phyloP scores from a whole-genome alignment of 2,888 invertebrate genomes.

The Ennomos quercinarius region DNA sequence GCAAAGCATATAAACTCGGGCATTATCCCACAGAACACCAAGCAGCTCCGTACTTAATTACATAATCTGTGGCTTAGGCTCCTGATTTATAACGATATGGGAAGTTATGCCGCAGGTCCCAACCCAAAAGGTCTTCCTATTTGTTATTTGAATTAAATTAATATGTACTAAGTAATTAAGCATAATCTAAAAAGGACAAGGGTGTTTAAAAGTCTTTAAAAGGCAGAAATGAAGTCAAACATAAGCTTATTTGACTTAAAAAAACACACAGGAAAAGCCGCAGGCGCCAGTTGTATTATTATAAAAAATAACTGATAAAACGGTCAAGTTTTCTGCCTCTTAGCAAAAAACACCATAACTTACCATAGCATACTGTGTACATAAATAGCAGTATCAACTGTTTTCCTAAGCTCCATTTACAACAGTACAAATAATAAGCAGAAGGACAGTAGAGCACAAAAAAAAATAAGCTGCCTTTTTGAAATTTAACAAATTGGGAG shows the following conservation, averaged over 20 bases:
- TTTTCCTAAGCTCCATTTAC: constrained; percentile 25
- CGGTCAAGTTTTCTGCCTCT: constrained; percentile 25
- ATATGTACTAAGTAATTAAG: no score
- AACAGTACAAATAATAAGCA: constrained; percentile 1
- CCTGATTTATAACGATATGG: constrained; percentile 39
- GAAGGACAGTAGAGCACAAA: not conserved
- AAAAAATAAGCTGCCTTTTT: no score
- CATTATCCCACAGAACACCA: constrained; percentile 39
- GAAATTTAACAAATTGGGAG: no score
- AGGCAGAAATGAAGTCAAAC: no score
- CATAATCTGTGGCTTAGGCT: constrained; percentile 40
- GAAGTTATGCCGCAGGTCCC: constrained; percentile 12
- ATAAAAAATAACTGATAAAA: not conserved
- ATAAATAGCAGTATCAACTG: constrained; percentile 37
- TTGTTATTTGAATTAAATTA: constrained; percentile 5
- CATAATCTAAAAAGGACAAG: no score
- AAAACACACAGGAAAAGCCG: no score
- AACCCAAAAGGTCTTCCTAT: constrained; percentile 1
- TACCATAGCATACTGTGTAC: constrained; percentile 37
- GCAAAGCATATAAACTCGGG: constrained; percentile 24
- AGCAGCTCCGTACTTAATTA: constrained; percentile 38
- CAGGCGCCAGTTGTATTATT: no score
- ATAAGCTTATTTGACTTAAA: no score
- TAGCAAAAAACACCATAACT: constrained; percentile 34
- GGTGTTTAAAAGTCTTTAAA: no score